These are phyloP conservation scores for Ernsta delagoae DNA, from an alignment of 2,888 invertebrate genomes.

Conservation along the genomic window DNA sequence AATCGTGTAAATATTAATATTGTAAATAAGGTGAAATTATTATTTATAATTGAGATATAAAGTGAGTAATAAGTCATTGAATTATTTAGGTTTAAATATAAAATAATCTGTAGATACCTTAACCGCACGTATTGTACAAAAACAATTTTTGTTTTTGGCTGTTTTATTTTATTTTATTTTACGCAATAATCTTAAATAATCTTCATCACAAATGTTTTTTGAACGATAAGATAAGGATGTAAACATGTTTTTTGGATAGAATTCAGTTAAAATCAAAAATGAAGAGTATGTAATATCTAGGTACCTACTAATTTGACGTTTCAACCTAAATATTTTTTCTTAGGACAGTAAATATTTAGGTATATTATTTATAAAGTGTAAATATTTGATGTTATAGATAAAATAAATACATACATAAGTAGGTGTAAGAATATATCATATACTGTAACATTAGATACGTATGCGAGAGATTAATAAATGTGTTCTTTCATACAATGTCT, in stretches of 20 bases:
- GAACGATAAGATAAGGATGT: no score
- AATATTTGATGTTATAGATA: constrained; percentile 38
- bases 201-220: no score
- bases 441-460: constrained; percentile 41
- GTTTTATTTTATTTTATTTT: no score
- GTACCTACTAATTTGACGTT: no score
- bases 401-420: not conserved
- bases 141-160: not conserved
- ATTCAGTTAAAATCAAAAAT: no score
- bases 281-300: no score
- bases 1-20: constrained; percentile 20
- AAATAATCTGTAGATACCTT: no score
- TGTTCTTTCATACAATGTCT: constrained; percentile 51
- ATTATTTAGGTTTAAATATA: no score
- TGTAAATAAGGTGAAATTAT: constrained; percentile 21
- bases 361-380: constrained; percentile 38
- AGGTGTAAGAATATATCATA: constrained; percentile 37
- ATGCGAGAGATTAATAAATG: constrained; percentile 53
- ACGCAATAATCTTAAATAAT: no score
- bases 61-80: not conserved
- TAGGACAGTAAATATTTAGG: not conserved
- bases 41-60: constrained; percentile 19
- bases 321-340: not conserved
- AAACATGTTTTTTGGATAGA: no score
- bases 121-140: not conserved